Conservation (phyloP, 1,140 invertebrate species). For the Grapholita molesta region DNA sequence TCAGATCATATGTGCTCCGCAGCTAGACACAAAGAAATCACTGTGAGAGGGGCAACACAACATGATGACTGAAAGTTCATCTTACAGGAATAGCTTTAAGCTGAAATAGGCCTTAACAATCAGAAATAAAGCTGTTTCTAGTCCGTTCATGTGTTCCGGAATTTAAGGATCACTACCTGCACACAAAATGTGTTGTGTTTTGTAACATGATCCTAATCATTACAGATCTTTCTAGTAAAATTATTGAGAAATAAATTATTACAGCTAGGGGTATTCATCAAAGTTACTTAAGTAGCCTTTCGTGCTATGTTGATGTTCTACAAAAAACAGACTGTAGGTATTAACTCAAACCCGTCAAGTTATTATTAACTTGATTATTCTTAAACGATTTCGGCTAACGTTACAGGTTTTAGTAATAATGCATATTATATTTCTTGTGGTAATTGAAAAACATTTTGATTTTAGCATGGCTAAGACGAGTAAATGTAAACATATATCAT, state of each 20-base stretch:
- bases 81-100: background rate
- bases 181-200: constrained; percentile 3
- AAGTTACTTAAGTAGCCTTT: background rate
- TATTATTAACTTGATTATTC: background rate
- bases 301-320: background rate
- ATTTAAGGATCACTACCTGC: constrained; percentile 10
- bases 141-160: background rate
- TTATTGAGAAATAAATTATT: constrained; percentile 7
- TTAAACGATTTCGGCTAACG: background rate
- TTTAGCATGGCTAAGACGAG: background rate
- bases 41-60: background rate
- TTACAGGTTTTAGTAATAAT: background rate
- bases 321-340: background rate
- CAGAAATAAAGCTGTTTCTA: background rate
- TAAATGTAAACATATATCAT: background rate
- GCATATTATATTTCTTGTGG: background rate
- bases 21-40: constrained; percentile 12
- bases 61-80: constrained; percentile 7
- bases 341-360: background rate
- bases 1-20: background rate
- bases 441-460: background rate
- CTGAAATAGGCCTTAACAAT: background rate
- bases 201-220: constrained; percentile 15
- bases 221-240: constrained; percentile 11
- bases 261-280: constrained; percentile 1